These are phyloP conservation scores for Pecten maximus DNA, from an alignment of 2,888 invertebrate genomes.

Conservation along the genomic window DNA sequence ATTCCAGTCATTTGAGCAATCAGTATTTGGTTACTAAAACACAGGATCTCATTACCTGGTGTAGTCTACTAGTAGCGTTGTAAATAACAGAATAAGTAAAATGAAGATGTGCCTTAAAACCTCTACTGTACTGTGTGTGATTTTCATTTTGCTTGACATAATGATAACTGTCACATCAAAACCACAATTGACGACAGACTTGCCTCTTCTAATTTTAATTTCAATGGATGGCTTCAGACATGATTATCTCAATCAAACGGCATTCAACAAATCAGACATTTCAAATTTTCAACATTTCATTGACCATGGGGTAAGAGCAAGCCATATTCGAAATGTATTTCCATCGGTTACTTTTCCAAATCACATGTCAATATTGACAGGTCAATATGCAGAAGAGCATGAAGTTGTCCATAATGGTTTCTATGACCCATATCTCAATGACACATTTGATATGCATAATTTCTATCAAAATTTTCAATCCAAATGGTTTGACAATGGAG, in stretches of 20 bases:
- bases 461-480: slow-evolving; percentile 78
- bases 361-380: slow-evolving; percentile 88
- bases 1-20: no score
- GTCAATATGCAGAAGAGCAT: slow-evolving; percentile 86
- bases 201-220: slow-evolving; percentile 64
- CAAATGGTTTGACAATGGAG: slow-evolving; percentile 82
- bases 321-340: slow-evolving; percentile 82
- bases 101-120: background rate
- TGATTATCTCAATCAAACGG: slow-evolving; percentile 85
- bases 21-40: no score
- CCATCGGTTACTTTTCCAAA: slow-evolving; percentile 89
- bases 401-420: slow-evolving; percentile 87
- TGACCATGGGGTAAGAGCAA: slow-evolving; percentile 85
- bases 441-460: slow-evolving; percentile 56
- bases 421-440: slow-evolving; percentile 84
- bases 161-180: background rate
- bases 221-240: slow-evolving; percentile 87
- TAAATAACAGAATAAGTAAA: background rate
- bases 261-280: slow-evolving; percentile 46
- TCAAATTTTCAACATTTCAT: slow-evolving; percentile 85
- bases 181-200: background rate
- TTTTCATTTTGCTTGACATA: background rate
- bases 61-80: no score
- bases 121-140: background rate
- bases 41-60: no score